phyloP scores from a whole-genome alignment of 2,888 invertebrate genomes.

The Cerastis rubricosa region DNA sequence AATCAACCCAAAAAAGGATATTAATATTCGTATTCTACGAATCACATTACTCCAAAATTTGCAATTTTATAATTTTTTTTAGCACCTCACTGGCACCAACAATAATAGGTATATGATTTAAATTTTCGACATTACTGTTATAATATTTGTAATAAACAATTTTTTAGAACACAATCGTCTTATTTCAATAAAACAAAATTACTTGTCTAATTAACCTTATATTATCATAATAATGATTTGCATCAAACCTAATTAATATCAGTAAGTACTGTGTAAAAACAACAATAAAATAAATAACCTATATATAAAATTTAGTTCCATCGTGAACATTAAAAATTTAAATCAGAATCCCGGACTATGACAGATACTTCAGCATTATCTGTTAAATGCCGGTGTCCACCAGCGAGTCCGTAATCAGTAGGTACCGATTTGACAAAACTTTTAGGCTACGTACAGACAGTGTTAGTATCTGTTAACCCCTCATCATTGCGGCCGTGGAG shows the following conservation, averaged over 20 bases:
- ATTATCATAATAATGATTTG: constrained; percentile 17
- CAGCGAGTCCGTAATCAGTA: too few species aligned
- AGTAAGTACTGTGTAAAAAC: not conserved
- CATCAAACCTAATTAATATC: constrained; percentile 1
- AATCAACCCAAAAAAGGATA: not conserved
- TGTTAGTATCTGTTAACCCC: too few species aligned
- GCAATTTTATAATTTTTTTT: constrained; percentile 35
- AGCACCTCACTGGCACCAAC: constrained; percentile 43
- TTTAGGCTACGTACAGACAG: too few species aligned
- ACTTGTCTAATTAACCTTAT: constrained; percentile 21
- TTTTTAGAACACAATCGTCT: constrained; percentile 47
- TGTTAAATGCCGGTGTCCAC: not conserved
- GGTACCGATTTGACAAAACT: too few species aligned
- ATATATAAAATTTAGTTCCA: not conserved
- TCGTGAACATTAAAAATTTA: not conserved
- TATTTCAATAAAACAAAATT: constrained; percentile 83
- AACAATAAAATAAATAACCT: not conserved
- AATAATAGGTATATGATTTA: constrained; percentile 45
- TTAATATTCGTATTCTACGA: not conserved
- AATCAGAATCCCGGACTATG: not conserved
- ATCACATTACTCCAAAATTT: not conserved
- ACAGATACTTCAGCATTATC: not conserved
- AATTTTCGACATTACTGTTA: constrained; percentile 73
- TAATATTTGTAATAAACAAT: constrained; percentile 79
- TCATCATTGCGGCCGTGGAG: too few species aligned